Evolutionary conservation across 2,888 invertebrate species (phyloP), one percentile per base, ranked within the genome.

Genomic region (Furcula furcula): DNA sequence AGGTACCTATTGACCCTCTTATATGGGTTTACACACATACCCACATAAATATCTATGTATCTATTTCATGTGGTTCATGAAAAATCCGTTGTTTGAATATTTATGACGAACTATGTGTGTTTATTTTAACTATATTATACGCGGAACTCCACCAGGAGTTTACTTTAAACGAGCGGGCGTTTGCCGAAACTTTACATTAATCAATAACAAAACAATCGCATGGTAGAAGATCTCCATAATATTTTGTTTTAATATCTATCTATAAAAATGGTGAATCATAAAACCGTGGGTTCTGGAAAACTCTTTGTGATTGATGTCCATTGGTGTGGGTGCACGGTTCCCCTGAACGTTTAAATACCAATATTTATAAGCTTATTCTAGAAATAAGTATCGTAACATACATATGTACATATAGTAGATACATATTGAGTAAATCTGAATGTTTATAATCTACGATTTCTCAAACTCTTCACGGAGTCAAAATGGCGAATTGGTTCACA

Each of bases 151-250:
- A 22, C 28, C 35, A 31, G 10, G 27, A 47, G 45, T 55, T 56
- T 56, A 55, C 39, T 50, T 38, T 50, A 41, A 53, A 53, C 32
- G 35, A 36, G 45, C 35, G 30, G 42, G 46, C 46, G 50, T 46
- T 47, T 40, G 45, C 40, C 31, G 22, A 40, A 45, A 50, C 36
- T 32, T 41, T 28, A 31, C 31, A 39, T 50, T 45, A 40, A 39
- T 49, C 49, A 40, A 48, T 29, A 34, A 27, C 38, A 31, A 38
- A 34, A 47, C 40, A 49, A 42, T 47, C 46, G 41, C 31, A 45
- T 34, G 29, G 39, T 37, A 47, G 47, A 42, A 52, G 38, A 40
- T 41, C 22, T 40, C 36, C 36, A 50, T 31, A 33, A 49, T 40
- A 39, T 47, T 39, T 38, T 30, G 44, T 26, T 19, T 41, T 33